Base-by-base conservation (phyloP, 2,797 vertebrate genomes). In the Gambusia yucatana region DNA sequence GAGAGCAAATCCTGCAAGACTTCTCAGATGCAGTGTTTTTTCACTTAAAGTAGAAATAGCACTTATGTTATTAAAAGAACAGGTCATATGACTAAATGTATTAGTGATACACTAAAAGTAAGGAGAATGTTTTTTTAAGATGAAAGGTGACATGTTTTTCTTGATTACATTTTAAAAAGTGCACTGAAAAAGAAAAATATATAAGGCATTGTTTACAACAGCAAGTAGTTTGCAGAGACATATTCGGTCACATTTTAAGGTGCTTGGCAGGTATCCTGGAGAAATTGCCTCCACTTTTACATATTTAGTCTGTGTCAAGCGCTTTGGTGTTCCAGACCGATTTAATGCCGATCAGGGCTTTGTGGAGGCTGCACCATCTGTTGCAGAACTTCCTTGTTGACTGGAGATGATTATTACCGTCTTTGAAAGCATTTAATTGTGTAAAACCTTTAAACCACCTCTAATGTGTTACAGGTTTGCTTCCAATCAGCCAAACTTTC, bases 1-100 rank as follows among this genome's bases (percentile, higher is more conserved):
- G 82, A 72, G 79, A 79, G 75, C 72, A 47, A 76, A 85, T 55
- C n/a, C 50, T 73, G 50, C 77, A 67, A 79, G 73, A 82, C 43
- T 57, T 61, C 52, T 69, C 43, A 22, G 76, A 84, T 76, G 70
- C 47, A 77, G 22, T 6, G 22, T 50, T 43, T 0, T 63, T 72
- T 76, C 67, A 72, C 73, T 61, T 44, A 47, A 73, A 78, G 80
- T 0, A 55, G 70, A 79, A 52, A 59, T 50, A 25, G 65, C 9
- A 3, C 3, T n/a, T 50, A 11, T 61, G 55, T 82, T 47, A 43
- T 72, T 36, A 10, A 48, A 73, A 67, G n/a, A 75, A 6, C 72
- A 33, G 41, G 6, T 78, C 28, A 76, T 39, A 77, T 77, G 0
- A 69, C 0, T 69, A 46, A 9, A 55, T 39, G 30, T 28, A 50